Evolutionary conservation across 2,888 invertebrate species (phyloP).

Genomic region (Lasioglossum zephyrum): DNA sequence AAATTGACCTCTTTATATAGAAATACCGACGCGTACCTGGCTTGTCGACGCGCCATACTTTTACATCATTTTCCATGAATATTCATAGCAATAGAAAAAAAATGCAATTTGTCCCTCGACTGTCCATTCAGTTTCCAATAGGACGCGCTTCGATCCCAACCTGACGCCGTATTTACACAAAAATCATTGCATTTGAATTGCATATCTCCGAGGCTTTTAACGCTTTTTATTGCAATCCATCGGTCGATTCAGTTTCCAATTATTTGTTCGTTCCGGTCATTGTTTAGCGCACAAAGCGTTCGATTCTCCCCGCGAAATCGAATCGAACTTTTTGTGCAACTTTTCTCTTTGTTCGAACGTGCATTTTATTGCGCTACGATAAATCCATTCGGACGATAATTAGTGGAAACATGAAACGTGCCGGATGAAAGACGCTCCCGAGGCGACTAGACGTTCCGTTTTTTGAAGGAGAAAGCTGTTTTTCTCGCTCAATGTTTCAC

Average conservation of each 20-base stretch:
- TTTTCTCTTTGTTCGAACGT: not conserved
- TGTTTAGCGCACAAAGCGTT: not conserved
- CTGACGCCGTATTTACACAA: not conserved
- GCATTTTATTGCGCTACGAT: not conserved
- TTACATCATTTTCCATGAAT: not conserved
- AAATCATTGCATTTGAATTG: not conserved
- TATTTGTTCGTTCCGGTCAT: not conserved
- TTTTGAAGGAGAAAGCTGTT: not conserved
- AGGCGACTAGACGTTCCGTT: not conserved
- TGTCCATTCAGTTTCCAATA: not conserved
- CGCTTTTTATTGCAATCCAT: not conserved
- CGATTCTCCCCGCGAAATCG: not conserved
- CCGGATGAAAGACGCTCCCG: not conserved
- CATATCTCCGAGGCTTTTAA: not conserved
- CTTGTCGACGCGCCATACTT: not conserved
- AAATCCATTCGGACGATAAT: not conserved
- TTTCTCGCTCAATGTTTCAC: not conserved
- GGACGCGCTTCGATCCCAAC: not conserved
- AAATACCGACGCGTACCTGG: not conserved
- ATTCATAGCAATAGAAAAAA: not conserved
- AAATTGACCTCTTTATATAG: not conserved
- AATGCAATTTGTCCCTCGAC: constrained; percentile 3
- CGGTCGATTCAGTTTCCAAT: not conserved
- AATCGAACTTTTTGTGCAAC: not conserved
- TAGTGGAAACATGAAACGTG: not conserved